Evolutionary conservation across 2,888 invertebrate genomes (phyloP).

Genomic region (Bhutanitis thaidina): DNA sequence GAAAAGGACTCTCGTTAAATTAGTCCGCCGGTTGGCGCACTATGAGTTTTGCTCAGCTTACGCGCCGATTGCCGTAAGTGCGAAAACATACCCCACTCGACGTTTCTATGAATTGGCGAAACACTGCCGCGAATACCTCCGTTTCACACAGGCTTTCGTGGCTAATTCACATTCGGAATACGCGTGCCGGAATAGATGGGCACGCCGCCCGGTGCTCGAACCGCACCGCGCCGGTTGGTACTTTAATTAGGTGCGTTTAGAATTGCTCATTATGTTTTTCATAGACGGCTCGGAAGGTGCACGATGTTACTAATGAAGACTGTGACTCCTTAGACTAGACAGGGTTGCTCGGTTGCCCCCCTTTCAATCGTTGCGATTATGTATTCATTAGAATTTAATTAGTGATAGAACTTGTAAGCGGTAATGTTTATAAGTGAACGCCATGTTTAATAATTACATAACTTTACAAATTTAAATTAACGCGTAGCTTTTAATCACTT

Average conservation of each 20-base stretch:
- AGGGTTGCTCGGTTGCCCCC: background rate
- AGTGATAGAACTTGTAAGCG: too few species aligned
- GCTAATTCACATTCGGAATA: constrained; percentile 44
- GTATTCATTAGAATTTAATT: too few species aligned
- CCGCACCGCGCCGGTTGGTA: constrained; percentile 9
- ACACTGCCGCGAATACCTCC: constrained; percentile 66
- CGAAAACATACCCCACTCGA: constrained; percentile 69
- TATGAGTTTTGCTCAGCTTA: constrained; percentile 59
- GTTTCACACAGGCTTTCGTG: constrained; percentile 44
- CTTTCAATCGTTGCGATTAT: background rate
- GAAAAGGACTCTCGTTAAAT: constrained; percentile 74
- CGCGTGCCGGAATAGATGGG: constrained; percentile 21
- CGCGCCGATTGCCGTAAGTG: constrained; percentile 68
- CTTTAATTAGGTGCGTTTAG: constrained; percentile 19
- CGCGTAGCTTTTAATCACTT: too few species aligned
- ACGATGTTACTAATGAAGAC: background rate
- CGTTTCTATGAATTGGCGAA: constrained; percentile 43
- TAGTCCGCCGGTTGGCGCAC: constrained; percentile 73
- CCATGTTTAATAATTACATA: too few species aligned
- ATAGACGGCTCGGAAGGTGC: constrained; percentile 1
- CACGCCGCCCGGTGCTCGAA: constrained; percentile 13
- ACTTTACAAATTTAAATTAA: too few species aligned
- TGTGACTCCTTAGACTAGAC: too few species aligned
- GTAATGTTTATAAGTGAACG: too few species aligned
- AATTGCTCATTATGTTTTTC: constrained; percentile 12